Evolutionary conservation across 2,113 vertebrate genomes (phyloP), one percentile per base, ranked within the genome.

Genomic region (Malurus cyaneus): DNA sequence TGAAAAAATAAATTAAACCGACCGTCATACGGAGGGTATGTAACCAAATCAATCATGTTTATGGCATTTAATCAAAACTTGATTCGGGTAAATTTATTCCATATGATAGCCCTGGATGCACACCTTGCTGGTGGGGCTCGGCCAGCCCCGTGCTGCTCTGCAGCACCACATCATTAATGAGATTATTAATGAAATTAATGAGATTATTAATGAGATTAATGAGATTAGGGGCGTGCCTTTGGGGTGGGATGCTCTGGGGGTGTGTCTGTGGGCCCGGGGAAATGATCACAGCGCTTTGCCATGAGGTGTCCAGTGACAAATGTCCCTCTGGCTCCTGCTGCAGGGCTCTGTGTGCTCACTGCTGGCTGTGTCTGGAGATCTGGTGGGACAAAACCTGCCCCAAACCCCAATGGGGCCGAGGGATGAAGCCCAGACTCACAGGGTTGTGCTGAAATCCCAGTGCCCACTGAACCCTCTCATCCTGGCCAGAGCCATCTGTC

Each of bases 11-110:
- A 92, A 94, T 94, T 85, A 67, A 94, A 71, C 32, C 29, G 72
- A 74, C 91, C 5, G 1, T 96, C 89, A 49, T 54, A 23, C 2
- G 8, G 88, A 94, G 90, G 81, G 80, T 80, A 71, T 88, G 77
- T 92, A 94, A 95, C 82, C 89, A 93, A 96, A 96, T 97, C 95
- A 95, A 96, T 97, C 95, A 95, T 83, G 83, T 96, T 96, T 96
- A 97, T 94, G 91, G 92, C 93, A 41, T 96, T 97, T 97, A 96
- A 97, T 97, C 96, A 96, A 96, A 97, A 94, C 54, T 96, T 71
- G 92, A 67, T 94, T 96, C 71, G 5, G 85, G 60, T 92, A 97
- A 97, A 97, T 96, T 56, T 93, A 57, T 96, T 94, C 97, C 96
- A 97, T 96, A 96, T 91, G 96, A 97, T 86, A 88, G 71, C 46